phyloP scores from a whole-genome alignment of 2,113 vertebrate genomes.

The Zosterops pallidus region DNA sequence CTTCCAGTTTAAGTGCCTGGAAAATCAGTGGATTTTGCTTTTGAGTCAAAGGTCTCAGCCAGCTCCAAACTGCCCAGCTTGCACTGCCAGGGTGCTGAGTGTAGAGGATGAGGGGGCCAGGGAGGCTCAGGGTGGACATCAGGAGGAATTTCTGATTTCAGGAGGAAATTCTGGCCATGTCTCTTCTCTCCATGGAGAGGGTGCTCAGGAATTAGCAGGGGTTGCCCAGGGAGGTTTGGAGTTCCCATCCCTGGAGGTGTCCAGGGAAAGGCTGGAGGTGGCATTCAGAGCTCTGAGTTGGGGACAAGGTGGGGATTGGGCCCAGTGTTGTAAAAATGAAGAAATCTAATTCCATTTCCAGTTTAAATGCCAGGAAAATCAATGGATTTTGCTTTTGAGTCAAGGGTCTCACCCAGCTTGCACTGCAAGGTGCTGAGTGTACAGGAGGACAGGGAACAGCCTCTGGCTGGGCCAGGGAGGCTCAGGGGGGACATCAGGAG shows the following conservation, averaged over 20 bases:
- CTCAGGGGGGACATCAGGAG: rapidly evolving
- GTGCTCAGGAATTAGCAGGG: rapidly evolving
- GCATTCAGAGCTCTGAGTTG: rapidly evolving
- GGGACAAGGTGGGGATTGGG: not conserved
- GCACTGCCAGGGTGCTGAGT: not conserved
- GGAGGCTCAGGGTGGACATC: rapidly evolving
- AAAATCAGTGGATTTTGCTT: not conserved
- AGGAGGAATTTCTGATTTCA: not conserved
- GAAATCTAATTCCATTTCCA: too few relatives aligned
- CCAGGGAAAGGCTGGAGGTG: rapidly evolving
- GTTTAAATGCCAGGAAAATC: too few relatives aligned
- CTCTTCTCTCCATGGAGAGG: rapidly evolving
- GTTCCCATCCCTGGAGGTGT: not conserved
- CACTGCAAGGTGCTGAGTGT: too few relatives aligned
- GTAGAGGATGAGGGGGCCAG: not conserved
- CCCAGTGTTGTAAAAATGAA: too few relatives aligned
- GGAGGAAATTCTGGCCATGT: too few relatives aligned
- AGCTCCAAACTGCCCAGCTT: not conserved
- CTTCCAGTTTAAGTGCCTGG: not conserved
- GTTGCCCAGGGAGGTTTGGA: not conserved
- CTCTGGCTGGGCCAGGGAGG: too few relatives aligned
- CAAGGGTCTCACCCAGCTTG: too few relatives aligned
- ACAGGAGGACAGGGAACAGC: too few relatives aligned
- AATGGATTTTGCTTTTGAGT: too few relatives aligned
- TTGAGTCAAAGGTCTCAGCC: not conserved